Conservation (phyloP, 2,113 vertebrate genomes). For the Platanista minor region DNA sequence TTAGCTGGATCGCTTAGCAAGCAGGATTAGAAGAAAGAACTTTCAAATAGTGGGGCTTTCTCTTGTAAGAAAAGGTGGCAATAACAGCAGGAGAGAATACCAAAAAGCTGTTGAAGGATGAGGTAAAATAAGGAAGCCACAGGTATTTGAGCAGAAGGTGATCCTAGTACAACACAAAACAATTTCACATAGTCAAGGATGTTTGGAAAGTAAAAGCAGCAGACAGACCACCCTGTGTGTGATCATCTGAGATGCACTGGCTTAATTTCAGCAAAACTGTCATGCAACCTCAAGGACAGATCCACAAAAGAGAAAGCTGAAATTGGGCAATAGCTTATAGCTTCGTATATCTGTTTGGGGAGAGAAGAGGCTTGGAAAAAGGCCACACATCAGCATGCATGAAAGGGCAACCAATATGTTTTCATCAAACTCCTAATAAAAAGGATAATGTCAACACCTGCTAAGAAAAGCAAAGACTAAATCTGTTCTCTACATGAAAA, state of each 20-base stretch:
- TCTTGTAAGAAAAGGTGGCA: conserved; percentile 14
- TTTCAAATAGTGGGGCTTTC: not conserved
- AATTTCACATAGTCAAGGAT: conserved; percentile 69
- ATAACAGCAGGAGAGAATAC: conserved; percentile 43
- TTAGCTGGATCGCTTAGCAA: conserved; percentile 11
- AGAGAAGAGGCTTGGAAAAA: conserved; percentile 1
- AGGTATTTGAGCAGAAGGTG: conserved; percentile 65
- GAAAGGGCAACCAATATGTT: not conserved
- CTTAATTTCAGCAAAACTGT: conserved; percentile 68
- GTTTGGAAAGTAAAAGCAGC: conserved; percentile 63
- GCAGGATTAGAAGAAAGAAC: not conserved
- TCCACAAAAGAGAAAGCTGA: conserved; percentile 51
- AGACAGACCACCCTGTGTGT: conserved; percentile 62
- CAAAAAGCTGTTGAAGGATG: conserved; percentile 57
- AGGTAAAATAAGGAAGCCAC: conserved; percentile 55
- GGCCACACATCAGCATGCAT: not conserved
- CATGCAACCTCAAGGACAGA: conserved; percentile 55
- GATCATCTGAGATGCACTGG: conserved; percentile 68
- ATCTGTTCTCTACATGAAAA: not conserved
- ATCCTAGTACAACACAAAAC: conserved; percentile 55
- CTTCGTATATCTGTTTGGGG: conserved; percentile 27
- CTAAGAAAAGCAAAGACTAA: not conserved
- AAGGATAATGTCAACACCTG: conserved; percentile 19
- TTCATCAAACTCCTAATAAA: conserved; percentile 26
- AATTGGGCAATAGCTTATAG: conserved; percentile 51